phyloP scores from a whole-genome alignment of 1,140 invertebrate species.

The Leucophenga varia region DNA sequence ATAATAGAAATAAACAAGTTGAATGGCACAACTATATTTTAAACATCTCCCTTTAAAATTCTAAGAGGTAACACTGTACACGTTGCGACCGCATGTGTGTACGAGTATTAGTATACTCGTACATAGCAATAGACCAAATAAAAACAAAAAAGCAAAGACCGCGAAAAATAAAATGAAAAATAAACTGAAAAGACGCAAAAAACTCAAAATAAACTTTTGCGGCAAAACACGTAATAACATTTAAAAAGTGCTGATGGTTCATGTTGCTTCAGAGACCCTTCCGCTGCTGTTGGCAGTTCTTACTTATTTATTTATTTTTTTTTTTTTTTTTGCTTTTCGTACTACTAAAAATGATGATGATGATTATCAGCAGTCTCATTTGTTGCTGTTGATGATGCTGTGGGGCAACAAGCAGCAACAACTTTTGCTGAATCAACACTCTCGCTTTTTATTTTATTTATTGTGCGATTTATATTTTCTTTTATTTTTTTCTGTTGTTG shows the following conservation, averaged over 20 bases:
- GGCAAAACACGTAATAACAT: conserved; percentile 31
- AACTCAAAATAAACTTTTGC: conserved; percentile 22
- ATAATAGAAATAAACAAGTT: too few species aligned
- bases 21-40: too few species aligned
- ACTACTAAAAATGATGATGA: conserved; percentile 17
- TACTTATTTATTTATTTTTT: too few species aligned
- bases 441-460: conserved; percentile 13
- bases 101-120: too few species aligned
- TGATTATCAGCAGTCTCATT: conserved; percentile 19
- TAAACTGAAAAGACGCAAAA: not conserved
- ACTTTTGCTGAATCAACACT: conserved; percentile 29
- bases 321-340: too few species aligned
- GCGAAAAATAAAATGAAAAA: conserved; percentile 16
- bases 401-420: conserved; percentile 6
- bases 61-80: too few species aligned
- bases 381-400: conserved; percentile 8
- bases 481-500: too few species aligned
- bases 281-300: too few species aligned
- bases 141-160: conserved; percentile 18
- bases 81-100: too few species aligned
- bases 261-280: not conserved
- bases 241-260: conserved; percentile 27
- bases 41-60: too few species aligned
- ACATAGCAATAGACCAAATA: too few species aligned
- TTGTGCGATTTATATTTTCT: too few species aligned